Percentiles rank a stretch among this genome's conserved stretches.
phyloP scores from a whole-genome alignment of 2,888 invertebrate genomes.

The Sarcophaga rosellei region DNA sequence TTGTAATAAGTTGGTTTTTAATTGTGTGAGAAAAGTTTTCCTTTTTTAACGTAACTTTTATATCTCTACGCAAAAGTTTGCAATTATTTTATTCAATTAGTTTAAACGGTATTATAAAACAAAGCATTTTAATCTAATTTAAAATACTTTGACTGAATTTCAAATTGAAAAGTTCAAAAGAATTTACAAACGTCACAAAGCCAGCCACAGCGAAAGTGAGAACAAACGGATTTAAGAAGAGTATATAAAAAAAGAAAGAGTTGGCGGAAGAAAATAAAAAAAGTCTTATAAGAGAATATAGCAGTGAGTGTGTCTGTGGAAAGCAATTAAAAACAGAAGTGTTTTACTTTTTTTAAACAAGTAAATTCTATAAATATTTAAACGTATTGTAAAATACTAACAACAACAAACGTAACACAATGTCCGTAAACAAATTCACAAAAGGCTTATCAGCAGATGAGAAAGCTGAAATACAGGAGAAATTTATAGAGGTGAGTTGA shows the following conservation, averaged over 20 bases:
- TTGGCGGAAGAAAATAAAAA: constrained; percentile 45
- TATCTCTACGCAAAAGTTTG: constrained; percentile 11
- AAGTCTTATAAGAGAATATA: constrained; percentile 6
- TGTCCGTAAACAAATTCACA: constrained; percentile 79
- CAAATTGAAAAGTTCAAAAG: constrained; percentile 8
- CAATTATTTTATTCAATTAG: not conserved
- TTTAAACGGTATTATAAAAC: constrained; percentile 2
- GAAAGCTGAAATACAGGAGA: constrained; percentile 88
- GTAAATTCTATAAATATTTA: not conserved
- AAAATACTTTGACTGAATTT: not conserved
- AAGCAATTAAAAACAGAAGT: constrained; percentile 32
- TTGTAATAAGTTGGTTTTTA: constrained; percentile 54
- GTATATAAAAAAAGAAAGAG: constrained; percentile 36
- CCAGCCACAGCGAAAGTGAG: constrained; percentile 52
- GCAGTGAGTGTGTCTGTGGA: constrained; percentile 20
- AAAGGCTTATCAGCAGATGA: constrained; percentile 84
- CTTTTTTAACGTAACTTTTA: constrained; percentile 33
- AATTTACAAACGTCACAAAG: constrained; percentile 53
- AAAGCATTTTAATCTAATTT: not conserved
- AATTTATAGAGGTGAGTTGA: constrained; percentile 86
- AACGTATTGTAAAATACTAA: constrained; percentile 29
- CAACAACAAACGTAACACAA: constrained; percentile 69
- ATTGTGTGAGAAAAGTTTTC: constrained; percentile 21
- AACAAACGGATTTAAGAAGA: constrained; percentile 51
- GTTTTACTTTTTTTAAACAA: not conserved